Conservation (phyloP, 1,140 invertebrate species). For the Bacillus rossius region DNA sequence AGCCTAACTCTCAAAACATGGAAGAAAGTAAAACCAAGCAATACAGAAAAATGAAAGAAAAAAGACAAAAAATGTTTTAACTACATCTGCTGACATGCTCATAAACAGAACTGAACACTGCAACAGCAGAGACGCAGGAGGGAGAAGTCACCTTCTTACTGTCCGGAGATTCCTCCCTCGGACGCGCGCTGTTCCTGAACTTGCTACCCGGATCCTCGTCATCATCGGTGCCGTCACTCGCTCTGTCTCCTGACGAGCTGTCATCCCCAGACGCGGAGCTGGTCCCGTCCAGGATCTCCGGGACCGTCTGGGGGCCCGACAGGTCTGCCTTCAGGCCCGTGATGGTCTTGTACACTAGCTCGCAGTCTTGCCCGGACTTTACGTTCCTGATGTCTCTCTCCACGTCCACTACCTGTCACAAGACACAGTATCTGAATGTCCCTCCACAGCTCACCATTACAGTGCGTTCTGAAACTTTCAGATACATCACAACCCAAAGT, state of each 20-base stretch:
- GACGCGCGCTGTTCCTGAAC: slow-evolving; percentile 62
- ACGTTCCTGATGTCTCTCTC: slow-evolving; percentile 82
- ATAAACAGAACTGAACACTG: neutral
- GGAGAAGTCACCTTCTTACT: slow-evolving; percentile 62
- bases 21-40: too few relatives aligned
- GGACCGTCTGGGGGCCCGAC: slow-evolving; percentile 55
- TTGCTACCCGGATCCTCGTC: slow-evolving; percentile 48
- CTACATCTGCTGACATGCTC: too few relatives aligned
- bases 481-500: neutral
- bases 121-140: neutral
- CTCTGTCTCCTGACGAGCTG: slow-evolving; percentile 44
- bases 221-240: slow-evolving; percentile 40
- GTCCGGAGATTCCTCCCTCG: slow-evolving; percentile 80
- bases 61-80: neutral
- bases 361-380: slow-evolving; percentile 64
- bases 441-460: too few relatives aligned
- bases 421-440: too few relatives aligned
- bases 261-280: slow-evolving; percentile 34
- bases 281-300: slow-evolving; percentile 37
- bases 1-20: too few relatives aligned
- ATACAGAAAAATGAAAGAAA: too few relatives aligned
- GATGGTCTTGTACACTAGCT: slow-evolving; percentile 78
- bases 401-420: slow-evolving; percentile 77
- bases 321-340: slow-evolving; percentile 64
- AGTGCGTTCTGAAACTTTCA: too few relatives aligned